Evolutionary conservation across 2,888 invertebrate genomes (phyloP).

Genomic region (Cenopis cana): DNA sequence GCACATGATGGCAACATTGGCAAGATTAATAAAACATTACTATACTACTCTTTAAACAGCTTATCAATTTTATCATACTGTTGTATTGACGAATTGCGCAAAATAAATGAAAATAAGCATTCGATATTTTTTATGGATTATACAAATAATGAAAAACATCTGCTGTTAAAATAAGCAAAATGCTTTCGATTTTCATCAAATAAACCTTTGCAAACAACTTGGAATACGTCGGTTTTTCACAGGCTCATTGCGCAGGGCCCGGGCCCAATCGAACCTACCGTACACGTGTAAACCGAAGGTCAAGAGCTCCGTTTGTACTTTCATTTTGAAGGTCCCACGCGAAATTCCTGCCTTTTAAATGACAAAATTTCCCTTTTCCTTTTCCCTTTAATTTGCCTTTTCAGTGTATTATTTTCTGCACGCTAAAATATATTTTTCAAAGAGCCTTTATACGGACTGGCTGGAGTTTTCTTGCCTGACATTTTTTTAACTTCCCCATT

Average conservation of each 20-base stretch:
- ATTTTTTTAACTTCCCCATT: conserved; percentile 10
- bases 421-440: not conserved
- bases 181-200: not conserved
- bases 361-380: not conserved
- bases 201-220: not conserved
- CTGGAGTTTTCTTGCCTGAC: not conserved
- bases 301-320: conserved; percentile 1
- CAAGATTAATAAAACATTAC: too few species aligned
- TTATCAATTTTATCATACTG: too few species aligned
- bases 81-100: too few species aligned
- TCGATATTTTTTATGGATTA: too few species aligned
- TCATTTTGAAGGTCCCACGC: conserved; percentile 11
- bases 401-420: not conserved
- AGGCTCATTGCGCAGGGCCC: not conserved
- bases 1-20: too few species aligned
- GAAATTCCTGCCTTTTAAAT: not conserved
- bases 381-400: not conserved
- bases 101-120: too few species aligned
- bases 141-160: too few species aligned
- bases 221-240: not conserved
- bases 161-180: too few species aligned
- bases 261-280: not conserved
- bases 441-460: not conserved
- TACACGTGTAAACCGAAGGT: conserved; percentile 31
- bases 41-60: too few species aligned